Percentiles rank a stretch among this genome's conserved stretches.
Conservation (phyloP, 2,113 vertebrate genomes). For the Gila orcuttii region DNA sequence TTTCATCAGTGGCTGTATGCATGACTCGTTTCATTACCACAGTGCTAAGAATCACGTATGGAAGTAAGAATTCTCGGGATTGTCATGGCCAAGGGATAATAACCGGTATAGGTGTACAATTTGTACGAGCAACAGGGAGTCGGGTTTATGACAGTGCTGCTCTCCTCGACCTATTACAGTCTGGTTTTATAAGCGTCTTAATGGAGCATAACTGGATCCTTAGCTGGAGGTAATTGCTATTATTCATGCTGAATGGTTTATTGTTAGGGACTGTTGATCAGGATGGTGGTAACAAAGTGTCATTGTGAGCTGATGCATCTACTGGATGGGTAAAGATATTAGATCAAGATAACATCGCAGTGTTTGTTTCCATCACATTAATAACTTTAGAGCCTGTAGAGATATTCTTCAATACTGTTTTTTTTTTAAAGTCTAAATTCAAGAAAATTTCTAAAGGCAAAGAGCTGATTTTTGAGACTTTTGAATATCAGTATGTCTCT, state of each 20-base stretch:
- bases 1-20: background rate
- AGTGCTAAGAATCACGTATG: background rate
- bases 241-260: constrained; percentile 41
- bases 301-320: background rate
- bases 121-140: constrained; percentile 67
- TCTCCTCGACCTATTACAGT: constrained; percentile 65
- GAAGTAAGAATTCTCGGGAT: constrained; percentile 13
- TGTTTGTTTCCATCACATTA: background rate
- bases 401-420: background rate
- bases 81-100: constrained; percentile 49
- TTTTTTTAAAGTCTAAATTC: background rate
- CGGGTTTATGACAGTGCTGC: constrained; percentile 67
- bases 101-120: constrained; percentile 65
- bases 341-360: background rate
- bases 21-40: background rate
- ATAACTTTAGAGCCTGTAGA: background rate
- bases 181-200: constrained; percentile 64
- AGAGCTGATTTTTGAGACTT: background rate
- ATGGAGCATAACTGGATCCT: constrained; percentile 54
- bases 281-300: constrained; percentile 8
- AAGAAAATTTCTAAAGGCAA: background rate
- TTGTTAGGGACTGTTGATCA: constrained; percentile 40
- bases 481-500: too few species aligned
- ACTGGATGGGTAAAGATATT: constrained; percentile 10
- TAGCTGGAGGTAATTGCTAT: constrained; percentile 51